These are phyloP conservation scores for Tillus elongatus DNA, from an alignment of 2,888 invertebrate species.

Conservation along the genomic window DNA sequence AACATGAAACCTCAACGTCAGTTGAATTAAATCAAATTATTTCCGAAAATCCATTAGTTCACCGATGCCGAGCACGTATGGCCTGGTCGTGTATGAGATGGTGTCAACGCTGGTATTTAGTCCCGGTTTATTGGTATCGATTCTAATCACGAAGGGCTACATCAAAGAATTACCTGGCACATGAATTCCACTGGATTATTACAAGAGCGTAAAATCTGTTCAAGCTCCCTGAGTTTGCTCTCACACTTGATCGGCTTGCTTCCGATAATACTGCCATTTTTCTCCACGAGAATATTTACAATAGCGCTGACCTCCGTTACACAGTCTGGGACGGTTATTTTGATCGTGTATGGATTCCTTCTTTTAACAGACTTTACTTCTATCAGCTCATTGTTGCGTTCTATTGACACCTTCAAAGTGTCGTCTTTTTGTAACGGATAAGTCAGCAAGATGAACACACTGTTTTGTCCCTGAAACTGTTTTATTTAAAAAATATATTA, in stretches of 20 bases:
- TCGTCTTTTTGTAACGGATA: conserved; percentile 72
- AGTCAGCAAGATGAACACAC: conserved; percentile 68
- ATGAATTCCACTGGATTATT: conserved; percentile 80
- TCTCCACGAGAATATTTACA: conserved; percentile 71
- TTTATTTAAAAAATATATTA: neutral
- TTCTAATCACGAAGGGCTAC: too few species aligned
- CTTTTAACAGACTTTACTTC: conserved; percentile 66
- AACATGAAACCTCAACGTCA: too few species aligned
- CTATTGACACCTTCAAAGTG: conserved; percentile 66
- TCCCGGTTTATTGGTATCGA: too few species aligned
- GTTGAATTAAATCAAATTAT: too few species aligned
- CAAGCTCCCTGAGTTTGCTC: conserved; percentile 71
- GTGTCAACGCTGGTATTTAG: too few species aligned
- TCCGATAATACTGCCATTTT: conserved; percentile 71
- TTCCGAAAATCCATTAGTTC: too few species aligned
- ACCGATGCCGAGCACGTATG: too few species aligned
- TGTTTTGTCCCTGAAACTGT: conserved; percentile 63
- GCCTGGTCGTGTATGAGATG: too few species aligned
- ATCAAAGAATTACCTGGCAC: conserved; percentile 59
- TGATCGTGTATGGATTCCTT: conserved; percentile 75
- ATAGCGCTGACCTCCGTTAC: conserved; percentile 76
- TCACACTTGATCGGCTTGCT: conserved; percentile 82
- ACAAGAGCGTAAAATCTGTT: conserved; percentile 66
- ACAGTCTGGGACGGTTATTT: conserved; percentile 74
- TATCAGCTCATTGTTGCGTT: conserved; percentile 66